Conservation (phyloP, 92 coral and sea anemone species). For the Montipora capitata region DNA sequence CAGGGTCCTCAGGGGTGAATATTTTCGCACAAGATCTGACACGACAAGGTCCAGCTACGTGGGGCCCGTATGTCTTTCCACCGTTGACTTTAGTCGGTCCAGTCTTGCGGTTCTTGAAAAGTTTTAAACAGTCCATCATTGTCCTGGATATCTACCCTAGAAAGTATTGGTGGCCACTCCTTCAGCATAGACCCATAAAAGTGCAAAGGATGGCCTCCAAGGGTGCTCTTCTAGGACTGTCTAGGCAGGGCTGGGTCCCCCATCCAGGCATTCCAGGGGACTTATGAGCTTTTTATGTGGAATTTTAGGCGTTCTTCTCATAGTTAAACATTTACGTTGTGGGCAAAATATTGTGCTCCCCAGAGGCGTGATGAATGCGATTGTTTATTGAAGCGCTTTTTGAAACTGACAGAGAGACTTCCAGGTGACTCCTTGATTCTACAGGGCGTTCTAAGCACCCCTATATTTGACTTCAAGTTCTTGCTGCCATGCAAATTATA, state of each 20-base stretch:
- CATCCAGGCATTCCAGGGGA: background rate
- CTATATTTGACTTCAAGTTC: background rate
- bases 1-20: slow-evolving; percentile 22
- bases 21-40: slow-evolving; percentile 31
- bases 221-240: background rate
- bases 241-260: background rate
- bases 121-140: background rate
- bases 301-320: background rate
- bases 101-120: slow-evolving; percentile 9
- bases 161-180: background rate
- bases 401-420: background rate
- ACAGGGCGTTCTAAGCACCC: background rate
- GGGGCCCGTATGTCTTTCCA: slow-evolving; percentile 52
- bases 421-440: background rate
- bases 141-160: background rate
- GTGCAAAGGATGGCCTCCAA: background rate
- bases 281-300: background rate
- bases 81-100: slow-evolving; percentile 17
- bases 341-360: background rate
- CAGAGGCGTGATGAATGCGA: background rate
- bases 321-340: background rate
- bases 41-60: background rate
- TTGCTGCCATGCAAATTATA: background rate
- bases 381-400: background rate
- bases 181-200: background rate